Percentiles rank a stretch among this genome's conserved stretches.
Conservation (phyloP, 2,888 invertebrate species). For the Bursaphelenchus okinawaensis region DNA sequence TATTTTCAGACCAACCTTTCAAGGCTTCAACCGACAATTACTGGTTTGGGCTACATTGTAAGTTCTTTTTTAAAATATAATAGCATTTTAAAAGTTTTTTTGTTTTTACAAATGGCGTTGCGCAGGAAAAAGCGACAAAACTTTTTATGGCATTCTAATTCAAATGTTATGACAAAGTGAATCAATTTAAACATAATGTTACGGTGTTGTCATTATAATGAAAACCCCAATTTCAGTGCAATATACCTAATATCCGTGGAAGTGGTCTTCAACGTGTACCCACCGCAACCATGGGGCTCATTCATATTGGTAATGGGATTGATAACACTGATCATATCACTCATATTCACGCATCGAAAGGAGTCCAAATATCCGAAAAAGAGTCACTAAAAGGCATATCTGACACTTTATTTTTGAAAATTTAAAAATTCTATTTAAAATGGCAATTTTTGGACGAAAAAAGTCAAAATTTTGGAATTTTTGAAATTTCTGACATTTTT, state of each 20-base stretch:
- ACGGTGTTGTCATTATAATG: too few relatives aligned
- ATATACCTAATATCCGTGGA: conserved; percentile 3
- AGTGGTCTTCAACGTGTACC: conserved; percentile 12
- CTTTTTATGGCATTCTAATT: too few relatives aligned
- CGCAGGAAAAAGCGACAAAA: too few relatives aligned
- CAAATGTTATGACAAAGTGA: too few relatives aligned
- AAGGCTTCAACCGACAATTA: background rate
- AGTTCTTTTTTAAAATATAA: too few relatives aligned
- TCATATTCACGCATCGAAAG: background rate
- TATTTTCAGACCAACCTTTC: background rate
- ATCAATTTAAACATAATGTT: too few relatives aligned
- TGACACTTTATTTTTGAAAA: background rate
- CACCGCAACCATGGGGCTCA: conserved; percentile 10
- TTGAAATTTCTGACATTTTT: background rate
- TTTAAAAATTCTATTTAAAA: background rate
- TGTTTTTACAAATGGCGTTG: too few relatives aligned
- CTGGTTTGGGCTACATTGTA: background rate
- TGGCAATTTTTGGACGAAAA: background rate
- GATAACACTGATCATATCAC: background rate
- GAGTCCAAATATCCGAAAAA: background rate
- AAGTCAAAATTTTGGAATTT: background rate
- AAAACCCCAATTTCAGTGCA: background rate
- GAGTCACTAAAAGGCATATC: background rate
- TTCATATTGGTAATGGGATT: conserved; percentile 17
- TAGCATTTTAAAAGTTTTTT: too few relatives aligned